Evolutionary conservation across 2,113 vertebrate genomes (phyloP), one percentile per base, ranked within the genome.

Genomic region (Eudyptes chrysolophus): DNA sequence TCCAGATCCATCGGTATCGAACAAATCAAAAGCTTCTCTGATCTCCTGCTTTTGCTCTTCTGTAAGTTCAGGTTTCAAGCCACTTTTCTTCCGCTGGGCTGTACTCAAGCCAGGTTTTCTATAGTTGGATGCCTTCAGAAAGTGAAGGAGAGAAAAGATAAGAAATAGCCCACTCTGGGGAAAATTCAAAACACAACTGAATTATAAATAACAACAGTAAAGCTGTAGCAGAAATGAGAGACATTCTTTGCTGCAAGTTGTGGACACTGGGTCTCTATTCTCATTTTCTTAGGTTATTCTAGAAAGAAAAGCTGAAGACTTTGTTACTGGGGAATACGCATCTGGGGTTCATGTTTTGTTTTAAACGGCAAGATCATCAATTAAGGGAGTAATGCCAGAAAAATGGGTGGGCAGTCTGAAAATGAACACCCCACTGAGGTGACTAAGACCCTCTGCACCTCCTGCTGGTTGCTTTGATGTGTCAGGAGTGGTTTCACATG

Each of bases 11-110:
- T 99, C 99, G 2, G 99, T 98, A 92, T 99, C 99, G 61, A 99
- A 99, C 72, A 99, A 98, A 89, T 99, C 99, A 88, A 99, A 99
- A 18, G 99, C 99, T 94, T 99, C 99, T 96, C 99, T 98, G 81
- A 99, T 99, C 96, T 99, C 99, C 94, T 99, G 99, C 92, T 98
- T 99, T 92, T 99, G 99, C 58, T 99, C 99, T 95, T 99, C 99
- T 8, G 98, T 99, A 83, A 99, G 92, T 40, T 99, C 99, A 19
- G 97, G 89, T 97, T 99, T 99, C 81, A 97, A 78, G 74, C 91
- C 95, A 13, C 97, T 76, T 97, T 98, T 99, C 97, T 99, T 99
- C 91, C 98, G 95, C 34, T 98, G 99, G 52, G 92, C 87, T 54
- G 96, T 52, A n/a, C 97, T 86, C 57, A 97, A 20, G 58, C 81